A percentile compares a stretch with the other conserved stretches of the same genome.
These are phyloP conservation scores for Octopus bimaculoides DNA, from an alignment of 1,140 invertebrate genomes.

Conservation along the genomic window DNA sequence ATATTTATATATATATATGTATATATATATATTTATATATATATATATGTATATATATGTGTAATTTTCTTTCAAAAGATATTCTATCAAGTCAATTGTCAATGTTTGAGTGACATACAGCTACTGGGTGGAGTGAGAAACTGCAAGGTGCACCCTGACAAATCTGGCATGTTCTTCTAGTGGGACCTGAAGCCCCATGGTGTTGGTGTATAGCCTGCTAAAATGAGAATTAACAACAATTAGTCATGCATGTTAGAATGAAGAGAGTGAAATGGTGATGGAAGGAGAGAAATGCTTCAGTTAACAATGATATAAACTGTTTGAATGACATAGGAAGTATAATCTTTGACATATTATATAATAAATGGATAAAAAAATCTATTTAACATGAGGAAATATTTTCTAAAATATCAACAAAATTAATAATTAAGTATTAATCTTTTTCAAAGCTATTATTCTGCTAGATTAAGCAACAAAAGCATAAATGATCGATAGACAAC, in stretches of 20 bases:
- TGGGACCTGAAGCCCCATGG: not conserved
- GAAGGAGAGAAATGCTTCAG: not conserved
- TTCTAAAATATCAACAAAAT: too few relatives aligned
- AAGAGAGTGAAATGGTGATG: not conserved
- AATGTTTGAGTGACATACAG: not conserved
- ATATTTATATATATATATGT: not conserved
- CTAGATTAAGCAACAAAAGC: too few relatives aligned
- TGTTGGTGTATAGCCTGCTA: not conserved
- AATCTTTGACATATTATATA: too few relatives aligned
- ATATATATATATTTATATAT: not conserved
- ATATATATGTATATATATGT: not conserved
- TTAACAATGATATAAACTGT: too few relatives aligned
- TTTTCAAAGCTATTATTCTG: too few relatives aligned
- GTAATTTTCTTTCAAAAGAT: not conserved
- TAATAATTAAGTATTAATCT: too few relatives aligned
- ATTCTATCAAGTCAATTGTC: too few relatives aligned
- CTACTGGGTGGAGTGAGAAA: conserved; percentile 3
- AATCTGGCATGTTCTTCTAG: not conserved
- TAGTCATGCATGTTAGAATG: conserved; percentile 4
- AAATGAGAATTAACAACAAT: conserved; percentile 8
- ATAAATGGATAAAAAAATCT: too few relatives aligned
- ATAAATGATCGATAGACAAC: too few relatives aligned
- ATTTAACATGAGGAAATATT: too few relatives aligned
- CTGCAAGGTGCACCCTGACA: conserved; percentile 1
- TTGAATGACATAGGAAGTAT: too few relatives aligned